Percentiles rank a stretch among this genome's conserved stretches.
Conservation (phyloP, 2,888 invertebrate species). For the Cheilosia urbana region DNA sequence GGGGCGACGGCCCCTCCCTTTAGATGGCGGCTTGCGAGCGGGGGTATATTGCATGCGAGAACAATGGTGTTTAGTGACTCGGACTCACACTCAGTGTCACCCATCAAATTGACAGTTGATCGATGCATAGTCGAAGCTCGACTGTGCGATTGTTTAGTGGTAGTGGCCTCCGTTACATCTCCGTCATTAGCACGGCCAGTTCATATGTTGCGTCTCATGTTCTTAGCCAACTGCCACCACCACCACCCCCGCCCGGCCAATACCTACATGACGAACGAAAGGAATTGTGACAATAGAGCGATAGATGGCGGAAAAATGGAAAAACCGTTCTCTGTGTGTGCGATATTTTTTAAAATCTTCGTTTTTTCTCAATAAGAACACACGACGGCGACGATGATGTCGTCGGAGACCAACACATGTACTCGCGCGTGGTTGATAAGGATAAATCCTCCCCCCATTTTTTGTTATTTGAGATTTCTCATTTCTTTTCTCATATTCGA, state of each 20-base stretch:
- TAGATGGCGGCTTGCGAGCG: not conserved
- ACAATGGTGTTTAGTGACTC: not conserved
- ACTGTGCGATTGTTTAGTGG: not conserved
- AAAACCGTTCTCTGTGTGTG: conserved; percentile 64
- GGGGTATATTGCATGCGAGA: not conserved
- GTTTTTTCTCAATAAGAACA: conserved; percentile 33
- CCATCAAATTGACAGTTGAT: conserved; percentile 13
- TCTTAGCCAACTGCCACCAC: conserved; percentile 33
- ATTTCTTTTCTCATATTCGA: conserved; percentile 72
- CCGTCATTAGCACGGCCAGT: conserved; percentile 35
- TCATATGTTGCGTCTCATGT: conserved; percentile 67
- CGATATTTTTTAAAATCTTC: conserved; percentile 64
- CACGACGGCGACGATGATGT: conserved; percentile 29
- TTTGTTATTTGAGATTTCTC: conserved; percentile 62
- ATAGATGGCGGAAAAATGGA: conserved; percentile 66
- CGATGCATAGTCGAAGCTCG: not conserved
- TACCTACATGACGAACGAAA: conserved; percentile 25
- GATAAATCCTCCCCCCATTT: conserved; percentile 73
- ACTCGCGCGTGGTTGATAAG: conserved; percentile 70
- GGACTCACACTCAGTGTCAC: not conserved
- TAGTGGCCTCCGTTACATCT: conserved; percentile 26
- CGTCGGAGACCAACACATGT: conserved; percentile 69
- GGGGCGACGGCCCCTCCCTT: conserved; percentile 71
- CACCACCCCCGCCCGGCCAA: not conserved
- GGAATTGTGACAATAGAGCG: conserved; percentile 70